Conservation (phyloP, 2,888 invertebrate genomes). For the Dicyrtoma fusca region DNA sequence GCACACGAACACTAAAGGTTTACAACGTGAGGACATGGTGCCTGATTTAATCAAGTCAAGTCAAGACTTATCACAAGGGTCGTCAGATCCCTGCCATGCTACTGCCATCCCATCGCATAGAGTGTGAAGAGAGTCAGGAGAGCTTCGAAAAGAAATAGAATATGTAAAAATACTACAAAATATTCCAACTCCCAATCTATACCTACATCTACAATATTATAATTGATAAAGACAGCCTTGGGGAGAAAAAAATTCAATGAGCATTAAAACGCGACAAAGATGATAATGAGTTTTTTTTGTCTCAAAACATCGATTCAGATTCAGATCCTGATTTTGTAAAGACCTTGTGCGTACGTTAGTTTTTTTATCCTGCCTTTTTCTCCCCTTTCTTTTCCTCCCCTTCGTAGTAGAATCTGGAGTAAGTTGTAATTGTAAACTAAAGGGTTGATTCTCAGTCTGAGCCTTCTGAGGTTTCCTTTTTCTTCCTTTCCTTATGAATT, state of each 20-base stretch:
- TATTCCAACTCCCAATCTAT: too few species aligned
- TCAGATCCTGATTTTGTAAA: neutral
- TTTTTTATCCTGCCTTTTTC: neutral
- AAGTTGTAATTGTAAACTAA: constrained; percentile 10
- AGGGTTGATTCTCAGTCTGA: neutral
- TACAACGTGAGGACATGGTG: too few species aligned
- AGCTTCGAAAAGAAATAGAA: too few species aligned
- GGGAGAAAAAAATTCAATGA: neutral
- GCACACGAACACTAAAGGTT: neutral
- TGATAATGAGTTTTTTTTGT: constrained; percentile 8
- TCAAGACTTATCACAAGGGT: too few species aligned
- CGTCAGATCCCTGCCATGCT: too few species aligned
- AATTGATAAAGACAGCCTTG: constrained; percentile 25
- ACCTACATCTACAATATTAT: constrained; percentile 17
- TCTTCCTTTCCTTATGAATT: neutral
- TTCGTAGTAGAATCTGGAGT: neutral
- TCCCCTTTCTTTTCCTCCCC: neutral
- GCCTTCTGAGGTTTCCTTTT: neutral
- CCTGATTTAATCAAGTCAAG: too few species aligned
- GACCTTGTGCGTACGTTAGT: constrained; percentile 23
- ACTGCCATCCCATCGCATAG: neutral
- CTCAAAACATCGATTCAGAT: neutral
- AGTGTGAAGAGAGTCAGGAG: constrained; percentile 19
- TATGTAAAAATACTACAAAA: neutral
- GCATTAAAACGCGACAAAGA: constrained; percentile 11